A percentile compares a stretch with the other conserved stretches of the same genome.
Conservation (phyloP, 2,888 invertebrate genomes). For the Tenthredo livida region DNA sequence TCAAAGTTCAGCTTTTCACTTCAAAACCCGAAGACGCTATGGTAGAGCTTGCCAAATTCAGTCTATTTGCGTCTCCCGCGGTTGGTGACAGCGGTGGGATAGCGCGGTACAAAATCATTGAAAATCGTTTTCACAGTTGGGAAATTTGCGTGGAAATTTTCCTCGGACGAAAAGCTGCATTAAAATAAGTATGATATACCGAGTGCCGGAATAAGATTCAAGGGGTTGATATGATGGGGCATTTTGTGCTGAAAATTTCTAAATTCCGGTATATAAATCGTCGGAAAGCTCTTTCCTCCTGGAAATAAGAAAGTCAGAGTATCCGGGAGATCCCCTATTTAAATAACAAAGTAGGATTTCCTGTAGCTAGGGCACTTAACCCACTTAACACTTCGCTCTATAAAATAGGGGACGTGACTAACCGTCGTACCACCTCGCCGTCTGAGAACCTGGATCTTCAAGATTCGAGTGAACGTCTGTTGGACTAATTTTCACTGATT, state of each 20-base stretch:
- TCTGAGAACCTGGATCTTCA: not conserved
- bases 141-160: not conserved
- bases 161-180: not conserved
- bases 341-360: constrained; percentile 35
- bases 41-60: not conserved
- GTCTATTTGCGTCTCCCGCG: not conserved
- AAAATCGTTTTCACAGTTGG: not conserved
- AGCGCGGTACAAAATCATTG: not conserved
- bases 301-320: not conserved
- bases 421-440: not conserved
- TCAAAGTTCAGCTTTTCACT: not conserved
- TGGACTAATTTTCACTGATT: not conserved
- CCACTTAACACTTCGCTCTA: constrained; percentile 12
- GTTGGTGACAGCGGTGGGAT: constrained; percentile 18
- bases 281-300: not conserved
- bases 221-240: not conserved
- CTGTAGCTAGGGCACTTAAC: constrained; percentile 24
- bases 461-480: constrained; percentile 13
- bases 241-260: not conserved
- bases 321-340: constrained; percentile 5
- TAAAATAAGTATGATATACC: not conserved
- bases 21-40: not conserved
- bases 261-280: not conserved
- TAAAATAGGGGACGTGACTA: constrained; percentile 21
- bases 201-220: not conserved